Base-by-base conservation (phyloP, 2,797 vertebrate species). In the Champsocephalus esox region DNA sequence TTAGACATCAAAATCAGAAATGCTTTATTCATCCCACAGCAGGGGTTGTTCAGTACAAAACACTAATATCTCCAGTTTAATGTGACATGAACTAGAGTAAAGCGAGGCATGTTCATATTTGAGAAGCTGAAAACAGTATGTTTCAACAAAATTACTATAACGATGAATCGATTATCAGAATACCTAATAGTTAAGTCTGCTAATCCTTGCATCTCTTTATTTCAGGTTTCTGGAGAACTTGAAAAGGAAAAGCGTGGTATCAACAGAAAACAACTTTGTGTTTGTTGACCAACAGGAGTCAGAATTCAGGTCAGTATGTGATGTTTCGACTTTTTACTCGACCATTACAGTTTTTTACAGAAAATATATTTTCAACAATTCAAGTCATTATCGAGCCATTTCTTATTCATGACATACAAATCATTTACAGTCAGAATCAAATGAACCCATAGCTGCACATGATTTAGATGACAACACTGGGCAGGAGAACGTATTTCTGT, bases 391-490 rank as follows among this genome's bases (percentile, higher is more conserved):
- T 46, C 69, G 51, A 54, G 32, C n/a, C 56, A 62, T 72, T 67
- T 74, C 13, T 70, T 58, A 81, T 44, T 55, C 14, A 58, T 66
- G 67, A 51, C 54, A 66, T 32, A 50, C 67, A 71, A 38, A 69
- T 52, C 13, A 88, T 74, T 82, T 82, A 81, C 51, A 69, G 72
- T 79, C 49, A 63, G 41, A 70, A 71, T 75, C 44, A 63, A 81
- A 82, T 79, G 46, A 84, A 68, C 50, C 69, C 46, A 17, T 63
- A 79, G 57, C 70, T 63, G 81, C 66, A 81, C 73, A 76, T 75
- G 66, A 87, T 85, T 81, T 80, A 84, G 62, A 76, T 75, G 82
- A 74, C 63, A 55, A 74, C 60, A 54, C 28, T 8, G 38, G 24
- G 63, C 68, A 72, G 49, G 24, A 51, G 34, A 43, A 43, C 4